Conservation (phyloP, 2,113 vertebrate genomes). For the Oncorhynchus tshawytscha region DNA sequence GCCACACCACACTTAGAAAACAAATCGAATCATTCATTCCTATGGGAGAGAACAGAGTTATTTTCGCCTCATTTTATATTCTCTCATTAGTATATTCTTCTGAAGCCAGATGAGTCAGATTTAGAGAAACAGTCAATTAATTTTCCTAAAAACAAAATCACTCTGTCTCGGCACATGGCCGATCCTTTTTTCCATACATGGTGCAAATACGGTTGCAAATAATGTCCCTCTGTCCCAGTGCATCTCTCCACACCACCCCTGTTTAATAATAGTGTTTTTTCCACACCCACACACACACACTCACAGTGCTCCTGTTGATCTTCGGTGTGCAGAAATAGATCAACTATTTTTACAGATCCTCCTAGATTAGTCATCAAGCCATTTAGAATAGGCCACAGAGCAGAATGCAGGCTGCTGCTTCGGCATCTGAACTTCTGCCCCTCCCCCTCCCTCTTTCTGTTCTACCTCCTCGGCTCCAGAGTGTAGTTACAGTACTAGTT, state of each 20-base stretch:
- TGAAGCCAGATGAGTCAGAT: not conserved
- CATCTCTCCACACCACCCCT: not conserved
- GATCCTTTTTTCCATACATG: not conserved
- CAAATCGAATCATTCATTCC: not conserved
- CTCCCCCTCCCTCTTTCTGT: not conserved
- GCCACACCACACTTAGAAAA: not conserved
- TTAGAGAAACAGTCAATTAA: not conserved
- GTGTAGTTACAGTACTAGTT: slow-evolving; percentile 16
- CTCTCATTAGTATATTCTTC: not conserved
- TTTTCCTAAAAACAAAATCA: slow-evolving; percentile 19
- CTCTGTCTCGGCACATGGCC: not conserved
- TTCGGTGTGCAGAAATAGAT: slow-evolving; percentile 62
- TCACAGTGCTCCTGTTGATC: slow-evolving; percentile 9
- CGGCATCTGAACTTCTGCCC: slow-evolving; percentile 36
- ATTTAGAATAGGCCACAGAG: slow-evolving; percentile 23
- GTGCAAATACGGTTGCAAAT: not conserved
- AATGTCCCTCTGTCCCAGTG: not conserved
- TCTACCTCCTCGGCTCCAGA: not conserved
- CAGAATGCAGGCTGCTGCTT: not conserved
- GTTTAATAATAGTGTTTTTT: slow-evolving; percentile 38
- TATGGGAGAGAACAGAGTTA: not conserved
- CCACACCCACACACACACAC: slow-evolving; percentile 3
- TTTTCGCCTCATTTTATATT: not conserved
- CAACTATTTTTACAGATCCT: slow-evolving; percentile 69
- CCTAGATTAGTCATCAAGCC: slow-evolving; percentile 55